Percentiles rank a stretch among this genome's conserved stretches.
These are phyloP conservation scores for Porites lobata DNA, from an alignment of 92 coral and sea anemone genomes.

Conservation along the genomic window DNA sequence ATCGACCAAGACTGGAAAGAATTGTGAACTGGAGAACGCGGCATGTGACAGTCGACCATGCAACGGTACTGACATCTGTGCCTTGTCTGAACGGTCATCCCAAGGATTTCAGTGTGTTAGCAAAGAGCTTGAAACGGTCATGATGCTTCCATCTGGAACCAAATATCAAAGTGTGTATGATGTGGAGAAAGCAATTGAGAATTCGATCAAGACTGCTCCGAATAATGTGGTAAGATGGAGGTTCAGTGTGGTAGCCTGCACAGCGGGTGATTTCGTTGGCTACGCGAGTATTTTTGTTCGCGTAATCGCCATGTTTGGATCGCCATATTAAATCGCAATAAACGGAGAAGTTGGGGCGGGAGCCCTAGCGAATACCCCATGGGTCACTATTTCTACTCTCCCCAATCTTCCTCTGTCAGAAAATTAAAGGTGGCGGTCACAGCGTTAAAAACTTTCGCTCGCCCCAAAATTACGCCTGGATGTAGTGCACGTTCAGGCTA, in stretches of 20 bases:
- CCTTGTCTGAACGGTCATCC: slow-evolving; percentile 56
- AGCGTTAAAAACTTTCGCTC: too few relatives aligned
- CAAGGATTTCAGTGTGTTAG: slow-evolving; percentile 71
- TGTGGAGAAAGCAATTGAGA: slow-evolving; percentile 76
- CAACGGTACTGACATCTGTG: slow-evolving; percentile 55
- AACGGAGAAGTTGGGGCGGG: too few relatives aligned
- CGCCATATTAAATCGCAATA: too few relatives aligned
- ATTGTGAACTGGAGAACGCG: slow-evolving; percentile 64
- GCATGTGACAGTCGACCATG: slow-evolving; percentile 73
- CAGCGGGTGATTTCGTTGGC: too few relatives aligned
- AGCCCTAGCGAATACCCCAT: too few relatives aligned
- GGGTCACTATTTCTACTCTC: too few relatives aligned
- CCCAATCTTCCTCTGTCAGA: too few relatives aligned
- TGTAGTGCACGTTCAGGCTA: too few relatives aligned
- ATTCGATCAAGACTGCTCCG: slow-evolving; percentile 73
- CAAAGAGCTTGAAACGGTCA: slow-evolving; percentile 44
- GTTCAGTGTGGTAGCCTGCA: neutral
- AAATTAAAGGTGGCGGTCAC: too few relatives aligned
- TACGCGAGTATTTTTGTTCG: too few relatives aligned
- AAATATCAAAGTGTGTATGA: slow-evolving; percentile 50
- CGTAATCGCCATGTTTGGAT: too few relatives aligned
- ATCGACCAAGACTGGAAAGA: slow-evolving; percentile 69
- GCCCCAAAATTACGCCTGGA: too few relatives aligned
- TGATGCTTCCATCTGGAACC: slow-evolving; percentile 43
- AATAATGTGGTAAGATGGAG: slow-evolving; percentile 55